These are phyloP conservation scores for Sebastes vulpes DNA, from an alignment of 2,797 vertebrate species.

Conservation along the genomic window DNA sequence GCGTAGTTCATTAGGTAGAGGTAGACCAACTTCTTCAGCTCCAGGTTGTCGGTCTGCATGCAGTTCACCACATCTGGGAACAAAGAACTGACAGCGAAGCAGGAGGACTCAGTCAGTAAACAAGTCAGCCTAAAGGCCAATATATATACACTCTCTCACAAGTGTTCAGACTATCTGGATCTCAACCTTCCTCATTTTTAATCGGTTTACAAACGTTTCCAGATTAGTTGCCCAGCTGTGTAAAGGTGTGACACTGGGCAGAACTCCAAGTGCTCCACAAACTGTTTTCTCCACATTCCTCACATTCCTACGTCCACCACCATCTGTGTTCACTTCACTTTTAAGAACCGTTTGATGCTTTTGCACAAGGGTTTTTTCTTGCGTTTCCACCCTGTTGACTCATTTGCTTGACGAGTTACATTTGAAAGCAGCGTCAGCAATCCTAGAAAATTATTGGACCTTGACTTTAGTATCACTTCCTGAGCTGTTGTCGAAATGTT, in stretches of 20 bases:
- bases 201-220: not conserved
- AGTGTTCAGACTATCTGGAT: not conserved
- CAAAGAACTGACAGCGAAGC: slow-evolving; percentile 87
- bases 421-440: not conserved
- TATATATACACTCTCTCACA: not conserved
- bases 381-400: not conserved
- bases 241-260: not conserved
- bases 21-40: slow-evolving; percentile 98
- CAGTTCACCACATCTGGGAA: slow-evolving; percentile 99
- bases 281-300: not conserved
- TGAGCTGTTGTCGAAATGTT: not conserved
- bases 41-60: slow-evolving; percentile 99
- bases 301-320: not conserved
- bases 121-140: not conserved
- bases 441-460: not conserved
- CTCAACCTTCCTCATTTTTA: not conserved
- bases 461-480: not conserved
- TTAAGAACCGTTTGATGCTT: not conserved
- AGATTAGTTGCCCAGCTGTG: not conserved
- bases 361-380: not conserved
- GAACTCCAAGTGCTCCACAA: not conserved
- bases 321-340: not conserved
- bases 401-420: not conserved
- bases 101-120: not conserved
- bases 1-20: slow-evolving; percentile 99